Evolutionary conservation across 2,113 vertebrate genomes (phyloP).

Genomic region (Syngnathus typhle): DNA sequence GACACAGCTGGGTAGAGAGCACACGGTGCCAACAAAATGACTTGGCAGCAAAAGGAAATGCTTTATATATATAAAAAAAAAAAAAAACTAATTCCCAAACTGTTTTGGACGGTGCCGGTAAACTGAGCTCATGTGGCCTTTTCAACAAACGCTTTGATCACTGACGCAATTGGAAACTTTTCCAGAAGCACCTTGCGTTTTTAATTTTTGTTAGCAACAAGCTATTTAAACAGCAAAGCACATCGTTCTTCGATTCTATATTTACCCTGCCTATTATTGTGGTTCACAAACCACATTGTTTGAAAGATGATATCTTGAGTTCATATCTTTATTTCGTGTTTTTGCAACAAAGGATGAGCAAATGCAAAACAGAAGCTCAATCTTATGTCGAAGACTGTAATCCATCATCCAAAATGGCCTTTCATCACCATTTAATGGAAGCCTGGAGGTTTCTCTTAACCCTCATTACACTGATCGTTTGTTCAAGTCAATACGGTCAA

Average conservation of each 20-base stretch:
- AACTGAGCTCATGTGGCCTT: neutral
- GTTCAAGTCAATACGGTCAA: neutral
- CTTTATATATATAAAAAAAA: neutral
- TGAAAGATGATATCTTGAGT: neutral
- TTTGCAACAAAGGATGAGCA: neutral
- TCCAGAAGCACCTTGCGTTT: neutral
- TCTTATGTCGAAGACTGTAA: neutral
- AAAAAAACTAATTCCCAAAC: neutral
- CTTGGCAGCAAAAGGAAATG: neutral
- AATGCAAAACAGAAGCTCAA: neutral
- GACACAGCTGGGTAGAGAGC: neutral
- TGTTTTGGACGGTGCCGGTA: neutral
- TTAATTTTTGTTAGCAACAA: neutral
- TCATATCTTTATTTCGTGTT: neutral
- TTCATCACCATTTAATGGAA: neutral
- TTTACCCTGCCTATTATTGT: too few relatives aligned
- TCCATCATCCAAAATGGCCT: neutral
- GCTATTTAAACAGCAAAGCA: too few relatives aligned
- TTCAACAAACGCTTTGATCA: neutral
- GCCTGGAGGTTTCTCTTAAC: neutral
- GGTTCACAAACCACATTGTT: neutral
- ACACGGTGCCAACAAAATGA: neutral
- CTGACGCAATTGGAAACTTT: neutral
- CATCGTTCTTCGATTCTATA: too few relatives aligned
- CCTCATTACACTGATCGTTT: neutral